Evolutionary conservation across 1,140 invertebrate genomes (phyloP), one percentile per base, ranked within the genome.

Genomic region (Caenorhabditis briggsae): DNA sequence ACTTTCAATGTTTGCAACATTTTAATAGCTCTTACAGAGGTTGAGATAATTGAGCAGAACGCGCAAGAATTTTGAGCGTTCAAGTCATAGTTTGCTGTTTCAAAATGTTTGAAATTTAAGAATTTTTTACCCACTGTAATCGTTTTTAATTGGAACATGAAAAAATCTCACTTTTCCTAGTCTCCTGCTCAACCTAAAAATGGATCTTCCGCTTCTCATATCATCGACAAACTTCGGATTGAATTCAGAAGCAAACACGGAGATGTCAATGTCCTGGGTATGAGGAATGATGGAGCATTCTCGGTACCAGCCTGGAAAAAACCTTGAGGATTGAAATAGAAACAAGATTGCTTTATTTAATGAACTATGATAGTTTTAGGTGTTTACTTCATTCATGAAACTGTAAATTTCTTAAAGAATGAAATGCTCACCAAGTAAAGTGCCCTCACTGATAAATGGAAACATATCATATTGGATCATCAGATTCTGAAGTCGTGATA

Each of bases 201-300:
- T 82, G 8, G 58, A 20, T 18, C 83, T 65, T 65, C 23, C 58
- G 11, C 25, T 20, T 53, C 59, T 50, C 59, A 85, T 43, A 46
- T 85, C 64, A 18, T 83, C 56, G 2, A 86, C 25, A 2, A 87
- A 53, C 58, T 65, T 53, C 33, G 70, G 23, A 82, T 87, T 50
- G 82, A 65, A 53, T 82, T 90, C 90, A 61, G 18, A 64, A 18
- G 82, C 82, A 84, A 84, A 53, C 48, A 84, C 53, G 58, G 82
- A 41, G 23, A 88, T n/a, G 41, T 83, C 70, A 43, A 89, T 9
- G 65, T 88, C 84, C 18, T 48, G 59, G 6, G 87, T 89, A 86
- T 88, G 88, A 16, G 86, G 70, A 82, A 88, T 88, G 16, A 88
- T 88, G 2, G 86, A 84, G 43, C 87, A 88, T 55, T 88, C 87